Conservation (phyloP, 2,797 vertebrate genomes). For the Cirrhinus mrigala region DNA sequence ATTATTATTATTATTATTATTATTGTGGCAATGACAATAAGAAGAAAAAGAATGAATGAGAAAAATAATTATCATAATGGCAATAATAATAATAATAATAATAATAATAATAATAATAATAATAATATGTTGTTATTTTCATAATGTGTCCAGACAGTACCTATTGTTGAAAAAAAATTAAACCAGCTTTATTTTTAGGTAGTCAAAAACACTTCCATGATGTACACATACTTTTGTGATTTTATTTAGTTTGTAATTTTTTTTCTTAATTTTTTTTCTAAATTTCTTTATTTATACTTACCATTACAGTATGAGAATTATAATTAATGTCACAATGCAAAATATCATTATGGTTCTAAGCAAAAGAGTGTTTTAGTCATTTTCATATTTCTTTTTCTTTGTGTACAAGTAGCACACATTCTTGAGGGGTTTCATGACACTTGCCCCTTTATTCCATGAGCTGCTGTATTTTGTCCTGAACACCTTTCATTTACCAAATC, state of each 20-base stretch:
- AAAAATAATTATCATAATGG: too few relatives aligned
- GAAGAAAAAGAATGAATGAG: too few relatives aligned
- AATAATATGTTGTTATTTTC: not conserved
- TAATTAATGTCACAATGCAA: not conserved
- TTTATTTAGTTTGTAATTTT: not conserved
- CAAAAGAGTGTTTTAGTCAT: not conserved
- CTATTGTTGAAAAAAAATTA: not conserved
- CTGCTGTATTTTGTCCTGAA: not conserved
- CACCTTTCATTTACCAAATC: slow-evolving; percentile 37
- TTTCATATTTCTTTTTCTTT: not conserved
- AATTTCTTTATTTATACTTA: not conserved
- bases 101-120: too few relatives aligned
- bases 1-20: too few relatives aligned
- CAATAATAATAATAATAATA: too few relatives aligned
- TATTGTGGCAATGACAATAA: too few relatives aligned
- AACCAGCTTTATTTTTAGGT: not conserved
- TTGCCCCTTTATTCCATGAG: not conserved
- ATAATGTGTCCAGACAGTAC: not conserved
- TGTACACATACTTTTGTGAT: not conserved
- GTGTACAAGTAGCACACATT: not conserved
- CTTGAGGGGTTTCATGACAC: not conserved
- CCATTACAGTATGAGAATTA: not conserved
- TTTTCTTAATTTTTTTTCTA: not conserved
- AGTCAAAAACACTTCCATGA: not conserved
- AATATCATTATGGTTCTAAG: not conserved